A percentile compares a stretch with the other conserved stretches of the same genome.
Evolutionary conservation across 2,888 invertebrate genomes (phyloP).

Genomic region (Agrotis puta): DNA sequence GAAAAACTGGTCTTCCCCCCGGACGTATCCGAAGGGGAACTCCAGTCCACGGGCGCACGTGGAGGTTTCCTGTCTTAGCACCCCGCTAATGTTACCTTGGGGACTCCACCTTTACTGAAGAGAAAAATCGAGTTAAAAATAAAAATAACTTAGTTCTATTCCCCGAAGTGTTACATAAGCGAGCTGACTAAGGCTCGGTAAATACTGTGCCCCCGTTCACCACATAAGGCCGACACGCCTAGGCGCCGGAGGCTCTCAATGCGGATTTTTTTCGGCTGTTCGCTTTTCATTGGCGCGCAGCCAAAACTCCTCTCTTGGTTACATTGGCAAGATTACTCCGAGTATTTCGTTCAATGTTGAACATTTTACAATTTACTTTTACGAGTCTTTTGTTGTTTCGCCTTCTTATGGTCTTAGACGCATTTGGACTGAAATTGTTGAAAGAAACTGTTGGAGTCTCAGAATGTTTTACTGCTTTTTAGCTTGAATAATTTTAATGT

Average conservation of each 20-base stretch:
- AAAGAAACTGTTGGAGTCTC: slow-evolving; percentile 12
- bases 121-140: slow-evolving; percentile 48
- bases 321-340: slow-evolving; percentile 64
- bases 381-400: slow-evolving; percentile 52
- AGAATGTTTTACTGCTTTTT: slow-evolving; percentile 9
- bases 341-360: slow-evolving; percentile 53
- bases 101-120: slow-evolving; percentile 35
- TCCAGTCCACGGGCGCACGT: too few species aligned
- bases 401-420: slow-evolving; percentile 30
- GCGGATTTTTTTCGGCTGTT: slow-evolving; percentile 58
- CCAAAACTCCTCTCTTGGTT: slow-evolving; percentile 65
- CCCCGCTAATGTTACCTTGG: slow-evolving; percentile 46
- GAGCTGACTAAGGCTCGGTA: slow-evolving; percentile 40
- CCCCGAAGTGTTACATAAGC: slow-evolving; percentile 43
- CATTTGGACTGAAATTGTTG: slow-evolving; percentile 25
- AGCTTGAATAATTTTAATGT: neutral
- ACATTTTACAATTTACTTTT: slow-evolving; percentile 63
- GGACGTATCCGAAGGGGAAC: too few species aligned
- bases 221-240: slow-evolving; percentile 41
- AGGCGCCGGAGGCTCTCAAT: slow-evolving; percentile 37
- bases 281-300: slow-evolving; percentile 64
- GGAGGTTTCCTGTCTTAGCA: too few species aligned
- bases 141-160: slow-evolving; percentile 43
- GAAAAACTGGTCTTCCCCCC: too few species aligned
- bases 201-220: slow-evolving; percentile 40